Percentiles rank a stretch among this genome's conserved stretches.
phyloP scores from a whole-genome alignment of 2,888 invertebrate genomes.

The Drosophila pullipes region DNA sequence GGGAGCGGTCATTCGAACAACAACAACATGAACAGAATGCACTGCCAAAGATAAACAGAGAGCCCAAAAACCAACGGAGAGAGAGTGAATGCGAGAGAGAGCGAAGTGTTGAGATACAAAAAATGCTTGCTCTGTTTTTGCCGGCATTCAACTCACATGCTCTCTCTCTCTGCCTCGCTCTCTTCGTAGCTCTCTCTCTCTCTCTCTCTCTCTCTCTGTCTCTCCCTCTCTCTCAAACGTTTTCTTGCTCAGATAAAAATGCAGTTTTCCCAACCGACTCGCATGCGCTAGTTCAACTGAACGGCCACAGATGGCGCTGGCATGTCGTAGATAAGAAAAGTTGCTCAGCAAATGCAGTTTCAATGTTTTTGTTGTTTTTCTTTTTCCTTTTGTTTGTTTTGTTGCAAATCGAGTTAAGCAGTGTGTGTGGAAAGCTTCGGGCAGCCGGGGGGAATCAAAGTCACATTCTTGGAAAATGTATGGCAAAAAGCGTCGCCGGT shows the following conservation, averaged over 20 bases:
- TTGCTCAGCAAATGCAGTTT: slow-evolving; percentile 38
- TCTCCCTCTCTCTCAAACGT: not conserved
- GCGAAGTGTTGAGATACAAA: slow-evolving; percentile 10
- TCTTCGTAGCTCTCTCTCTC: not conserved
- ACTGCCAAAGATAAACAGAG: slow-evolving; percentile 72
- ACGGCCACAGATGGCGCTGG: slow-evolving; percentile 63
- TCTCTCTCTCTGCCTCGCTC: not conserved
- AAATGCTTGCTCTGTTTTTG: slow-evolving; percentile 48
- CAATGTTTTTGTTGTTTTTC: slow-evolving; percentile 14
- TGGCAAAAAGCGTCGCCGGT: slow-evolving; percentile 67
- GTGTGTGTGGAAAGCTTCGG: not conserved
- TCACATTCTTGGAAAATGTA: slow-evolving; percentile 60
- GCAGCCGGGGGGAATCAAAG: slow-evolving; percentile 33
- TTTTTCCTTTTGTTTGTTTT: slow-evolving; percentile 29
- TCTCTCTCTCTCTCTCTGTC: not conserved
- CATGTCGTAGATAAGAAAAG: slow-evolving; percentile 39
- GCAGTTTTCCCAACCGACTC: slow-evolving; percentile 42
- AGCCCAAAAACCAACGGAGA: slow-evolving; percentile 20
- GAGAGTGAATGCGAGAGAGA: slow-evolving; percentile 27
- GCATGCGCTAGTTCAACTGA: slow-evolving; percentile 46
- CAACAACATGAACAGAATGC: slow-evolving; percentile 49
- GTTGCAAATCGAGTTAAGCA: slow-evolving; percentile 27
- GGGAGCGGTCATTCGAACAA: slow-evolving; percentile 67
- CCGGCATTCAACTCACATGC: slow-evolving; percentile 48
- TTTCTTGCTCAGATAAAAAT: slow-evolving; percentile 44